Evolutionary conservation across 2,113 vertebrate genomes (phyloP).

Genomic region (Clarias gariepinus): DNA sequence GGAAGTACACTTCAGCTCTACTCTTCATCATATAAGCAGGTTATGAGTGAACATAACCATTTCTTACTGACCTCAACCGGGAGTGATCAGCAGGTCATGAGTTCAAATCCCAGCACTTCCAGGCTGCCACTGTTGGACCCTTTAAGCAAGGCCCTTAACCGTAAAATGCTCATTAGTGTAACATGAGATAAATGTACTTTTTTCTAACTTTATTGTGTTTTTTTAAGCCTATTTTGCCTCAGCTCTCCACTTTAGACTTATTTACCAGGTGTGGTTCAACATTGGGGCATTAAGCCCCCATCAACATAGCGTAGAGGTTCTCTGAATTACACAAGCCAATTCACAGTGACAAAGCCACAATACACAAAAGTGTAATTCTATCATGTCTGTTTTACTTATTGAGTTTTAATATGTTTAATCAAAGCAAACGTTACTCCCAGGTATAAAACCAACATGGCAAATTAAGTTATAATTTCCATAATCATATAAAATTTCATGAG

Average conservation of each 20-base stretch:
- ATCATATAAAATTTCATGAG: not conserved
- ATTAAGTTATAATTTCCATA: not conserved
- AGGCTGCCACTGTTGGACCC: not conserved
- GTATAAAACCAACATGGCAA: conserved; percentile 4
- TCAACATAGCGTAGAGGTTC: not conserved
- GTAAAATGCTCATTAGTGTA: not conserved
- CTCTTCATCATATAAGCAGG: not conserved
- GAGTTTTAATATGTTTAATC: not conserved
- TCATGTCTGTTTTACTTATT: not conserved
- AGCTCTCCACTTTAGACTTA: too few species aligned
- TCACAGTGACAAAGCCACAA: not conserved
- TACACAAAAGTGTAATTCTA: not conserved
- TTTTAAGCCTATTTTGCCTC: too few species aligned
- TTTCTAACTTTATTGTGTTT: too few species aligned
- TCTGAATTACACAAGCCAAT: not conserved
- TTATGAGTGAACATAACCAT: not conserved
- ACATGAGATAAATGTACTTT: not conserved
- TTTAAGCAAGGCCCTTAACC: not conserved
- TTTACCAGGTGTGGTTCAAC: not conserved
- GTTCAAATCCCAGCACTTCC: not conserved
- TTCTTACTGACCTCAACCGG: not conserved
- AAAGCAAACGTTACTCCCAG: not conserved
- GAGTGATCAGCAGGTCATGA: not conserved
- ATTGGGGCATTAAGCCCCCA: not conserved
- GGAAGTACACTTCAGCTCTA: not conserved